These are phyloP conservation scores for Calycopis cecrops DNA, from an alignment of 1,140 invertebrate species.

Conservation along the genomic window DNA sequence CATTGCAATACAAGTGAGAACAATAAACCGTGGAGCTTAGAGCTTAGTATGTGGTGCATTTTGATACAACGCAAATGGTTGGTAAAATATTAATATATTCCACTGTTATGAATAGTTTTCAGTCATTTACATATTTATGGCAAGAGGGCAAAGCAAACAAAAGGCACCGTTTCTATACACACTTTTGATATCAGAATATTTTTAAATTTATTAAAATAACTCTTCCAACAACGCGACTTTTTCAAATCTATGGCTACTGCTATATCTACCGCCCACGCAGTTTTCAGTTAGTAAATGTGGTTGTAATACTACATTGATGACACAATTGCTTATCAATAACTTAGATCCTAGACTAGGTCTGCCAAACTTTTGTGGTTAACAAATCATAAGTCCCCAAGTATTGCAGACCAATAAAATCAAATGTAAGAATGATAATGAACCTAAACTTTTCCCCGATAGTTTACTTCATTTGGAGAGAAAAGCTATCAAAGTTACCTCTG, in stretches of 20 bases:
- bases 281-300: background rate
- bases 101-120: constrained; percentile 62
- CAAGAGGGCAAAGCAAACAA: constrained; percentile 49
- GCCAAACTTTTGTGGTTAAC: too few species aligned
- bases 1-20: background rate
- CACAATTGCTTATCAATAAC: too few species aligned
- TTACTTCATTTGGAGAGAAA: too few species aligned
- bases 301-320: too few species aligned
- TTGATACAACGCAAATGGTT: constrained; percentile 14
- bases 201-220: constrained; percentile 37
- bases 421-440: too few species aligned
- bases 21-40: background rate
- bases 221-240: constrained; percentile 55
- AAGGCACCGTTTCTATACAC: constrained; percentile 36
- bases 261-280: constrained; percentile 3
- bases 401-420: too few species aligned
- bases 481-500: too few species aligned
- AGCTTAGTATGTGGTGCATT: constrained; percentile 11
- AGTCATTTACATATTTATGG: constrained; percentile 64
- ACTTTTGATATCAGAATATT: constrained; percentile 43
- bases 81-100: constrained; percentile 55
- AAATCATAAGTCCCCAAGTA: too few species aligned
- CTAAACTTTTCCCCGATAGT: too few species aligned
- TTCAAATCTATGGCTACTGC: constrained; percentile 36
- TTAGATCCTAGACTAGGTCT: too few species aligned